Base-by-base conservation (phyloP, 2,113 vertebrate genomes). In the Grantiella picta region DNA sequence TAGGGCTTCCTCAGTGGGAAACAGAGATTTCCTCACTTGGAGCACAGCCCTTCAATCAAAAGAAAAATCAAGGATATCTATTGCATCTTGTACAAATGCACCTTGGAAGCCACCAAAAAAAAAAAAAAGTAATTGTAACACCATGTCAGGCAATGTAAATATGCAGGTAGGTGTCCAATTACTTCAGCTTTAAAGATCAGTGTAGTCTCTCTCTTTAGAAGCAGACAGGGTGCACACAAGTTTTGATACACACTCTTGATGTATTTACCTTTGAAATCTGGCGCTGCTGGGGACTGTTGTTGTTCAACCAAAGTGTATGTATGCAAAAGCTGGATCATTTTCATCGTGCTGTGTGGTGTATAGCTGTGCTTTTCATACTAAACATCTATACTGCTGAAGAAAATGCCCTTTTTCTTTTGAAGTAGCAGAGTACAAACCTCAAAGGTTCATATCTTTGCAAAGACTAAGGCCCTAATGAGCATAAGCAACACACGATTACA, bases 241-340 rank as follows among this genome's bases (percentile, higher is more conserved):
- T 93, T 96, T 92, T 81, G 86, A 88, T 93, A 84, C 5, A 8
- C 27, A 7, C 1, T 9, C 90, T 88, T 89, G 93, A 94, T 93
- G 69, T 82, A 95, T 84, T 92, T 88, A 94, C 83, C 92, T 92
- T 95, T 93, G 95, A 96, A 96, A 96, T 91, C 65, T 38, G 54
- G 90, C 92, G 21, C 94, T 53, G 89, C n/a, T 92, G 95, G 90
- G 78, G 83, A 79, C 85, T 92, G 52, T 49, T 92, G 81, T 82
- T 95, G 83, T 79, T 96, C 72, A 83, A 66, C 85, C 72, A 23
- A 71, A 96, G 80, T 21, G 31, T 71, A 59, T 3, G 36, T 35
- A 91, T 84, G 88, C 94, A 95, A 95, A 93, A 92, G 72, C 56
- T 22, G 65, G 76, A 94, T 92, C 49, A 72, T 91, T 95, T 92